phyloP scores from a whole-genome alignment of 2,113 vertebrate genomes.

The Nothoprocta perdicaria region DNA sequence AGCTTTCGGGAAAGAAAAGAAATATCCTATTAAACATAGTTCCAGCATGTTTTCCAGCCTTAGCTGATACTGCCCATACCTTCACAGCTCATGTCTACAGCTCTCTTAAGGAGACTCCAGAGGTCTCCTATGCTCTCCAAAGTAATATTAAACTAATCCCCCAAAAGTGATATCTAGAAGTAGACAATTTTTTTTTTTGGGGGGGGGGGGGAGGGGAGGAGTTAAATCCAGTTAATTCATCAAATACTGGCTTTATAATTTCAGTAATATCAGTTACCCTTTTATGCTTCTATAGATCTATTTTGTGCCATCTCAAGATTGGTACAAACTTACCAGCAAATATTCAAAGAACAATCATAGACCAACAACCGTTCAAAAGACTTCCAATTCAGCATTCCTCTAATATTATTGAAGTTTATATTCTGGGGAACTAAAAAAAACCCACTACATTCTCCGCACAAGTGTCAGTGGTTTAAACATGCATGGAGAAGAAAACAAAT shows the following conservation, averaged over 20 bases:
- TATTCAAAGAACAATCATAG: neutral
- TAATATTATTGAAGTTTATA: neutral
- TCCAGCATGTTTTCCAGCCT: neutral
- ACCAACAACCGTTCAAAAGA: neutral
- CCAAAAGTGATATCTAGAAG: neutral
- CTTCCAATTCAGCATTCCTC: neutral
- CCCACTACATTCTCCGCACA: neutral
- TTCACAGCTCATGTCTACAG: fast-evolving
- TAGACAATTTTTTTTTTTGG: no score
- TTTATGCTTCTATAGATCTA: neutral
- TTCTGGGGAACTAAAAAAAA: neutral
- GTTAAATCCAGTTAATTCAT: neutral
- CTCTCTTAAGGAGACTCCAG: neutral
- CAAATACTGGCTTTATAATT: neutral
- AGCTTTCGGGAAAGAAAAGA: neutral
- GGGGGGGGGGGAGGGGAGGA: no score
- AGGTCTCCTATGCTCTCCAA: neutral
- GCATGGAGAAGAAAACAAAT: neutral
- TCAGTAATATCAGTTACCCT: neutral
- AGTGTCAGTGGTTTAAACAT: no score
- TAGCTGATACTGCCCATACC: neutral
- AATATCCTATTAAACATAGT: neutral
- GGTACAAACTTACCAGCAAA: neutral
- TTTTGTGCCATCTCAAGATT: neutral
- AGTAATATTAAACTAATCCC: neutral